Conservation (phyloP, 2,797 vertebrate genomes). For the Gymnothorax javanicus region DNA sequence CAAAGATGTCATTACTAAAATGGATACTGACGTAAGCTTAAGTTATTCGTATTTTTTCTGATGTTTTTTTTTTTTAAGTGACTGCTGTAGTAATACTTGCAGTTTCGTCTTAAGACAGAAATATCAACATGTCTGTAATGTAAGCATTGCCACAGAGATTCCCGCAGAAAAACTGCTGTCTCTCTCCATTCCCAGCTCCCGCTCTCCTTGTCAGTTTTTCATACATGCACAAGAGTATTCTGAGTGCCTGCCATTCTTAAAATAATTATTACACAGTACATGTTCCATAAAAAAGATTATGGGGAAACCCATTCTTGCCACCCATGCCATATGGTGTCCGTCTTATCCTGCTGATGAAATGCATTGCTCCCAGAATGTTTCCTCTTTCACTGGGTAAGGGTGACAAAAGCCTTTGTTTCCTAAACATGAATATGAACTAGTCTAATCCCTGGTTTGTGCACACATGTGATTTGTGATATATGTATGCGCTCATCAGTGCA, state of each 20-base stretch:
- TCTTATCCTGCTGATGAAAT: neutral
- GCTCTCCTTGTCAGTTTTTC: too few species aligned
- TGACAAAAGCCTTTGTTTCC: neutral
- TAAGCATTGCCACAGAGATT: too few species aligned
- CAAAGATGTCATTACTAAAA: neutral
- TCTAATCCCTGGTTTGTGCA: neutral
- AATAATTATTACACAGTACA: too few species aligned
- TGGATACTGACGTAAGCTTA: neutral
- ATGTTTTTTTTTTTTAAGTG: neutral
- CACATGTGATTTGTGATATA: neutral
- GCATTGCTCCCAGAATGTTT: neutral
- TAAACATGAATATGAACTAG: neutral
- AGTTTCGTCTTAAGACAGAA: neutral
- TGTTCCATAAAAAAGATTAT: neutral
- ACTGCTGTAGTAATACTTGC: neutral
- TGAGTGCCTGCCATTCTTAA: too few species aligned
- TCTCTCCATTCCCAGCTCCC: too few species aligned
- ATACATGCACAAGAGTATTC: too few species aligned
- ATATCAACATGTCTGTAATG: neutral
- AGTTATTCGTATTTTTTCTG: neutral
- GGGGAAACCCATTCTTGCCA: neutral
- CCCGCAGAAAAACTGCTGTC: too few species aligned
- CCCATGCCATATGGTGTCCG: neutral
- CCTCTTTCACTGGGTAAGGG: neutral
- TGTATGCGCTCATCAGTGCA: neutral